Evolutionary conservation across 2,797 vertebrate genomes (phyloP), one percentile per base, ranked within the genome.

Genomic region (Myoxocephalus aenaeus): DNA sequence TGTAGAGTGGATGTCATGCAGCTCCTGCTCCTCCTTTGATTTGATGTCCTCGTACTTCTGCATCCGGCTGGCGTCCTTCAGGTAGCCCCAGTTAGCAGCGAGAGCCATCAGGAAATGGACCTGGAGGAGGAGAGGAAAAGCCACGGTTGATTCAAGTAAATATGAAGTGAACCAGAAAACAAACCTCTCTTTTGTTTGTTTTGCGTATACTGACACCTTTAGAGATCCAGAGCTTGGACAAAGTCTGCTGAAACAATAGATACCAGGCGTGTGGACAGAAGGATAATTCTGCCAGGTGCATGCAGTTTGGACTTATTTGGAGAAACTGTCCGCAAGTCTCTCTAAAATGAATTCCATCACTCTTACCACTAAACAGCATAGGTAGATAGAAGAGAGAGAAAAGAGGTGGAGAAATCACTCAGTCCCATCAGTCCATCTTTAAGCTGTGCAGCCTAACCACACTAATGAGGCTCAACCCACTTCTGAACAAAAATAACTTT

Each of bases 11-110:
- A 99, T 99, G 90, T 99, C 98, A 1, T 99, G 98, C 72, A 99
- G 97, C 92, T 99, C 98, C 92, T 99, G 98, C 73, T 99, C 98
- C 90, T 99, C 98, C 96, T 99, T 99, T 4, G 98, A 99, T 89
- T 99, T 99, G 95, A 99, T 98, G 93, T 99, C 98, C 88, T 99
- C 98, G 0, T 99, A 99, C 85, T 99, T 99, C 91, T 99, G 98
- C 97, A 99, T 98, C 89, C 97, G 95, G 93, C 97, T 98, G 29
- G 97, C 97, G 34, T 99, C 98, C 91, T 99, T 99, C 94, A 99
- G 96, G 3, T 99, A 99, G 80, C 97, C 98, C 98, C 98, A 99
- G 94, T 99, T 99, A 72, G 98, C 97, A 42, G 98, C 98, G 58
- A 99, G 95, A 65, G 98, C 98, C 98, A 99, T 99, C 90, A 99